Percentiles rank a stretch among this genome's conserved stretches.
These are phyloP conservation scores for Montipora cactus DNA, from an alignment of 64 coral and sea anemone genomes.

Conservation along the genomic window DNA sequence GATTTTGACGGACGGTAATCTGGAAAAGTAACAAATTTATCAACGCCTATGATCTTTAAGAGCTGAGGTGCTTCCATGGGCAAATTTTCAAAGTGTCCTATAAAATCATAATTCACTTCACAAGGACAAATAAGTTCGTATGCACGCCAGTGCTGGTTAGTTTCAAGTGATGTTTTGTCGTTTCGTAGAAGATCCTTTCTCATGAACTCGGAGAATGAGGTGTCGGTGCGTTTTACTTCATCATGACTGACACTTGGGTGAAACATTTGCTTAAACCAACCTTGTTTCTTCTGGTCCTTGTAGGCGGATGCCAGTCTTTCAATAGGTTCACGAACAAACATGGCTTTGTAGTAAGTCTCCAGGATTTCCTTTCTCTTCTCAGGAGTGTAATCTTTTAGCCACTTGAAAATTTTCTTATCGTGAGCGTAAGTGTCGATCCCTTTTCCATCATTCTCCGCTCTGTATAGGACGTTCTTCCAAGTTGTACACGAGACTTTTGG, in stretches of 20 bases:
- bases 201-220: not conserved
- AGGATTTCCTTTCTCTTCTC: not conserved
- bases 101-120: conserved; percentile 38
- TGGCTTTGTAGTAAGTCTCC: conserved; percentile 25
- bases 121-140: conserved; percentile 40
- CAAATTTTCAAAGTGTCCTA: conserved; percentile 47
- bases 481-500: conserved; percentile 32
- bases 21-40: conserved; percentile 16
- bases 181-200: not conserved
- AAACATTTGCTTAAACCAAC: not conserved
- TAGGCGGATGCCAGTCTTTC: conserved; percentile 37
- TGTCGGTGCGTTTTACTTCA: not conserved
- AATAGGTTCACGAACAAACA: conserved; percentile 45
- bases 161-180: not conserved
- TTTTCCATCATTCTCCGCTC: not conserved
- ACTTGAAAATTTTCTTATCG: not conserved
- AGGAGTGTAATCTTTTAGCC: conserved; percentile 10
- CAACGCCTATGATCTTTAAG: conserved; percentile 1
- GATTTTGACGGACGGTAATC: not conserved
- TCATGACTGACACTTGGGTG: not conserved
- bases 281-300: not conserved
- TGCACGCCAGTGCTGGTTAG: conserved; percentile 39
- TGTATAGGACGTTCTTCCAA: conserved; percentile 23
- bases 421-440: not conserved
- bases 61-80: not conserved